Evolutionary conservation across 2,888 invertebrate genomes (phyloP).

Genomic region (Heteromurus nitidus): DNA sequence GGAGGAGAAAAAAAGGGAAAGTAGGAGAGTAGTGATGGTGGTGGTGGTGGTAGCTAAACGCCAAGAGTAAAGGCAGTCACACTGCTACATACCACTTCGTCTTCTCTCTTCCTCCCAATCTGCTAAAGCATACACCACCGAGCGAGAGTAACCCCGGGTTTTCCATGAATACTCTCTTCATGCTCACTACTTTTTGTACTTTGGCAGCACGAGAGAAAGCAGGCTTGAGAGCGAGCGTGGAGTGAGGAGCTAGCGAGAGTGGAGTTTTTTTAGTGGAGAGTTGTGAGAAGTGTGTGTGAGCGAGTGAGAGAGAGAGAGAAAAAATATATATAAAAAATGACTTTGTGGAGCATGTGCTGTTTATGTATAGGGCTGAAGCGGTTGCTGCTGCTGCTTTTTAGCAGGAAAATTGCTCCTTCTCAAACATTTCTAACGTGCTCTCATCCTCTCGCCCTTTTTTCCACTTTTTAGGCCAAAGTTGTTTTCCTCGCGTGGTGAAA

Average conservation of each 20-base stretch:
- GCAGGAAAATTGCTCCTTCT: slow-evolving; percentile 11
- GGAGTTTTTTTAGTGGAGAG: not conserved
- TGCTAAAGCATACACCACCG: too few species aligned
- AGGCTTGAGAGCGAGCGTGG: slow-evolving; percentile 1
- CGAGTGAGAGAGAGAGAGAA: slow-evolving; percentile 13
- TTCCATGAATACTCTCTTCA: too few species aligned
- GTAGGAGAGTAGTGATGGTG: not conserved
- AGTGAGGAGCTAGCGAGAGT: not conserved
- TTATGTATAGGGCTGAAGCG: slow-evolving; percentile 65
- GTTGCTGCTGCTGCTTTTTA: slow-evolving; percentile 18
- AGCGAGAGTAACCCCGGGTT: not conserved
- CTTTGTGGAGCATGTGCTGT: slow-evolving; percentile 74
- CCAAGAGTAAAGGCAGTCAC: too few species aligned
- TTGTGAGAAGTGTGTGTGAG: slow-evolving; percentile 4
- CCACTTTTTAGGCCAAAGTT: slow-evolving; percentile 24
- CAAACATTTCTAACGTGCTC: slow-evolving; percentile 26
- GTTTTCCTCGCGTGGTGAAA: slow-evolving; percentile 68
- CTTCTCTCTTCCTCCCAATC: too few species aligned
- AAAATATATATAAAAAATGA: slow-evolving; percentile 59
- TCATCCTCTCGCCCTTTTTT: slow-evolving; percentile 19
- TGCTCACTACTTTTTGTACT: not conserved
- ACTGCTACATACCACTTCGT: too few species aligned
- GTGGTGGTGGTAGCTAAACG: slow-evolving; percentile 20
- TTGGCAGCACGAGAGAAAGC: not conserved
- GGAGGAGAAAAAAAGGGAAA: too few species aligned